Evolutionary conservation across 2,888 invertebrate species (phyloP), one percentile per base, ranked within the genome.

Genomic region (Belgica antarctica): DNA sequence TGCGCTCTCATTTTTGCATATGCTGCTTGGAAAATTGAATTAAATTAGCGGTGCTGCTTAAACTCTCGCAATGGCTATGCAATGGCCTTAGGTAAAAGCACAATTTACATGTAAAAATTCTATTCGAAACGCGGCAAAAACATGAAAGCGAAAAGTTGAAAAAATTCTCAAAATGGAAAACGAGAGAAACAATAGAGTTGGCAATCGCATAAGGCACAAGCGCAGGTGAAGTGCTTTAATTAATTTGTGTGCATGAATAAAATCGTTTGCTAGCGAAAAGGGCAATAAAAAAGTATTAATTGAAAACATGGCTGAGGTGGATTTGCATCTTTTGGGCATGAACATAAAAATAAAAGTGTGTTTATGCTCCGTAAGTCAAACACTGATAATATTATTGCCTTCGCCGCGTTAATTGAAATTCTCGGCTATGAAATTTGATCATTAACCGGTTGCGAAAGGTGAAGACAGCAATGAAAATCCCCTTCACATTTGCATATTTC

Each of bases 191-290:
- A 12, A 62, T 34, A 62, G 25, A 62, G 24, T 31, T n/a, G 34
- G 19, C 17, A 36, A 28, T 34, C 22, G 62, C 31, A 62, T 34
- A 24, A 15, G 31, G 62, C 31, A 24, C 62, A 34, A 47, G 12
- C 34, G 34, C 34, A 8, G 19, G 17, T 34, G 19, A 15, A 28
- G 27, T 62, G 28, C 31, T 28, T 62, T 62, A 62, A 62, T 62
- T 62, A 31, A 19, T 36, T 62, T 59, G 8, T 22, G 34, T 31
- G 62, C 62, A 31, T 62, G 34, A 62, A 62, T 62, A 62, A 62
- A 17, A 19, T n/a, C 28, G 34, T 31, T 8, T 8, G 34, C 34
- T 31, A n/a, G 27, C 17, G 28, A 61, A 61, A 61, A 17, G 61
- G 25, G 27, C 27, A 61, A 27, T 61, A 61, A 61, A 61, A 61